Percentiles rank a stretch among this genome's conserved stretches.
Conservation (phyloP, 2,888 invertebrate genomes). For the Augiades crinisus region DNA sequence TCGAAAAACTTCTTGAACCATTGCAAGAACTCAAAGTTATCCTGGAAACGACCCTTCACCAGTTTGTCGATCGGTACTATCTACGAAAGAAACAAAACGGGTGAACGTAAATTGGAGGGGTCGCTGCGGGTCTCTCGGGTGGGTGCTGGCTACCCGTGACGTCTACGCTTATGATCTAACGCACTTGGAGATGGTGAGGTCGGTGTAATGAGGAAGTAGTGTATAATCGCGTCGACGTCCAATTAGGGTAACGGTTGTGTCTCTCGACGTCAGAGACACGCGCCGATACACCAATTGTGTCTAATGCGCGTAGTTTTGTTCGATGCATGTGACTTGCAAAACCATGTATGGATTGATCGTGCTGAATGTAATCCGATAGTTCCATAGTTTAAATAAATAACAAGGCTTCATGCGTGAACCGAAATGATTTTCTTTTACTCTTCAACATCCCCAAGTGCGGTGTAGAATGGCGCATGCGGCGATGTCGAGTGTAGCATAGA, state of each 20-base stretch:
- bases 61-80: slow-evolving; percentile 99
- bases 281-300: neutral
- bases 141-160: slow-evolving; percentile 47
- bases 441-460: slow-evolving; percentile 15
- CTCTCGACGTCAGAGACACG: neutral
- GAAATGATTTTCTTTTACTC: too few species aligned
- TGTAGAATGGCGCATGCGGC: slow-evolving; percentile 6
- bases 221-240: neutral
- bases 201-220: neutral
- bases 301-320: neutral
- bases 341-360: neutral
- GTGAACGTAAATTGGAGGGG: slow-evolving; percentile 60
- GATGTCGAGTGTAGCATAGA: too few species aligned
- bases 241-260: slow-evolving; percentile 1
- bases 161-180: slow-evolving; percentile 22
- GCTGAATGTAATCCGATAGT: too few species aligned
- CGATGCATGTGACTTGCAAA: neutral
- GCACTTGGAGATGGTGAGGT: slow-evolving; percentile 41
- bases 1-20: slow-evolving; percentile 99
- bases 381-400: too few species aligned
- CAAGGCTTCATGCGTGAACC: too few species aligned
- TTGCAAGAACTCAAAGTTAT: slow-evolving; percentile 99
- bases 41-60: slow-evolving; percentile 99
- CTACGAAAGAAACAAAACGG: slow-evolving; percentile 82
- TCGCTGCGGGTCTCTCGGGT: too few species aligned